phyloP scores from a whole-genome alignment of 2,797 vertebrate genomes.

The Chelon labrosus region DNA sequence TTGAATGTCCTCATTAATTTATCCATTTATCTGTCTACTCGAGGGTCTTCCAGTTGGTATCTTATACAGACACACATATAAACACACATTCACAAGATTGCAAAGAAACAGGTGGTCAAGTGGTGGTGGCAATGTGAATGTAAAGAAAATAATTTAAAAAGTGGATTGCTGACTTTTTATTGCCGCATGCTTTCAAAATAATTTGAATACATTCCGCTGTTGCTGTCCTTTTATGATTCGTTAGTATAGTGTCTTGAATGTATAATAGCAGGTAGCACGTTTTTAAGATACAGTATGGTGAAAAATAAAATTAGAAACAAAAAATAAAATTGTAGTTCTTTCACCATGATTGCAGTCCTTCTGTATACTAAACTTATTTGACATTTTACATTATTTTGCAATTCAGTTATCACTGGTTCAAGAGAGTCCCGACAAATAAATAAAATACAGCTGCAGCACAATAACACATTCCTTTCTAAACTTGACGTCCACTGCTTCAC shows the following conservation, averaged over 20 bases:
- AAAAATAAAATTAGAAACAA: background rate
- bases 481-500: slow-evolving; percentile 25
- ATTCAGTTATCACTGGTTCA: background rate
- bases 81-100: too few relatives aligned
- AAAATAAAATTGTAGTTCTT: too few relatives aligned
- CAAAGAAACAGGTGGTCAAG: background rate
- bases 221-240: too few relatives aligned
- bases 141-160: background rate
- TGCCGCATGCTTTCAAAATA: too few relatives aligned
- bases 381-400: background rate
- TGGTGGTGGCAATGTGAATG: background rate
- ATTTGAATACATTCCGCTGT: too few relatives aligned
- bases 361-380: too few relatives aligned
- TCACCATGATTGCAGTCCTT: too few relatives aligned
- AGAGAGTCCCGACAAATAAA: background rate
- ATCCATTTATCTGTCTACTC: background rate
- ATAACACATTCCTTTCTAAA: slow-evolving; percentile 29
- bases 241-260: too few relatives aligned
- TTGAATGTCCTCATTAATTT: background rate
- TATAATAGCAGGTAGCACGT: too few relatives aligned
- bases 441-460: slow-evolving; percentile 4
- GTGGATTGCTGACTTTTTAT: background rate
- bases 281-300: background rate
- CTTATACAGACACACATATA: slow-evolving; percentile 3
- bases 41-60: background rate